A percentile compares a stretch with the other conserved stretches of the same genome.
Evolutionary conservation across 2,113 vertebrate species (phyloP).

Genomic region (Hylia prasina): DNA sequence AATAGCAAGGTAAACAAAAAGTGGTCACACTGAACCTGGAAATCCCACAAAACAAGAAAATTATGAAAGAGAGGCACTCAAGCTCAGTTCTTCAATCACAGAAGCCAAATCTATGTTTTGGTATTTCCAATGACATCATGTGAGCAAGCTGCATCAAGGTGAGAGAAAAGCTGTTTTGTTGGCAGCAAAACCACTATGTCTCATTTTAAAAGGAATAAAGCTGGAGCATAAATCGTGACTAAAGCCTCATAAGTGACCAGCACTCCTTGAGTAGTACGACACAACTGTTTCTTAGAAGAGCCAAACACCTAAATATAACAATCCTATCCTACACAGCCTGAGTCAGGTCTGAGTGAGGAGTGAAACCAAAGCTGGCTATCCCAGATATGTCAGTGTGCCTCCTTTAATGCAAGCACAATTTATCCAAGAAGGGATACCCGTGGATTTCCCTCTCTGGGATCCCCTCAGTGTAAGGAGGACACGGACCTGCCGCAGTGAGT

Average conservation of each 20-base stretch:
- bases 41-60: neutral
- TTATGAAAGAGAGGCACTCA: neutral
- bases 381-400: neutral
- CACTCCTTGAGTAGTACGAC: neutral
- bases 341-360: neutral
- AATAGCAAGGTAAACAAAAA: neutral
- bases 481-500: neutral
- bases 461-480: neutral
- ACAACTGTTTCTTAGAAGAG: neutral
- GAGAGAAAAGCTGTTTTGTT: neutral
- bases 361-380: neutral
- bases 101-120: neutral
- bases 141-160: neutral
- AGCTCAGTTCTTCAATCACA: neutral
- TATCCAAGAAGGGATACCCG: neutral
- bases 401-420: neutral
- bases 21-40: neutral
- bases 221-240: neutral
- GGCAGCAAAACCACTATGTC: neutral
- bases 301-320: neutral
- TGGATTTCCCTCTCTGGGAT: neutral
- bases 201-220: neutral
- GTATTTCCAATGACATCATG: neutral
- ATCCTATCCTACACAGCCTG: neutral
- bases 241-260: neutral